phyloP scores from a whole-genome alignment of 2,888 invertebrate species.

The Hetaerina titia region DNA sequence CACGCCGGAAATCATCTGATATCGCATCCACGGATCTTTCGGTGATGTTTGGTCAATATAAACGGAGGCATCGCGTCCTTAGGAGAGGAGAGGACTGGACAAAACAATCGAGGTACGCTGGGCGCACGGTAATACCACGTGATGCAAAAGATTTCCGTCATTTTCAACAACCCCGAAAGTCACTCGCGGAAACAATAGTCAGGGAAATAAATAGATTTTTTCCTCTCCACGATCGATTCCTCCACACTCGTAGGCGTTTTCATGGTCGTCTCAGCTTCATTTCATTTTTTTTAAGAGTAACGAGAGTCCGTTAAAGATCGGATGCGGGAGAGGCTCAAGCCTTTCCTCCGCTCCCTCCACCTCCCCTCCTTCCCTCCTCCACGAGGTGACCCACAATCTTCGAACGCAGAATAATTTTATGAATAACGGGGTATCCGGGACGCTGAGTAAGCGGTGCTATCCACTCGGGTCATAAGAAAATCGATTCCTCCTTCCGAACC shows the following conservation, averaged over 20 bases:
- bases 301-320: neutral
- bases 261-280: neutral
- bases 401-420: slow-evolving; percentile 27
- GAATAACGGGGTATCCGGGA: slow-evolving; percentile 35
- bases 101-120: too few relatives aligned
- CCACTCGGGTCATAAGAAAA: slow-evolving; percentile 25
- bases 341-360: neutral
- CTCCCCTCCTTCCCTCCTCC: neutral
- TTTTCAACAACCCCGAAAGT: too few relatives aligned
- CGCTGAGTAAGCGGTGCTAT: slow-evolving; percentile 16
- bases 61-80: too few relatives aligned
- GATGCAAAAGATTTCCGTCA: too few relatives aligned
- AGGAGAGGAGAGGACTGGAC: too few relatives aligned
- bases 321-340: neutral
- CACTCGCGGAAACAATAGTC: neutral
- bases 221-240: neutral
- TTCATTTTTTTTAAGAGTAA: neutral
- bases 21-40: too few relatives aligned
- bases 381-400: slow-evolving; percentile 3
- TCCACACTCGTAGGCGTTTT: neutral
- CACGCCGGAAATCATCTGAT: too few relatives aligned
- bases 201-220: neutral
- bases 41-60: too few relatives aligned
- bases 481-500: neutral
- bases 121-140: too few relatives aligned